These are phyloP conservation scores for Oceanites oceanicus DNA, from an alignment of 2,113 vertebrate genomes.

Conservation along the genomic window DNA sequence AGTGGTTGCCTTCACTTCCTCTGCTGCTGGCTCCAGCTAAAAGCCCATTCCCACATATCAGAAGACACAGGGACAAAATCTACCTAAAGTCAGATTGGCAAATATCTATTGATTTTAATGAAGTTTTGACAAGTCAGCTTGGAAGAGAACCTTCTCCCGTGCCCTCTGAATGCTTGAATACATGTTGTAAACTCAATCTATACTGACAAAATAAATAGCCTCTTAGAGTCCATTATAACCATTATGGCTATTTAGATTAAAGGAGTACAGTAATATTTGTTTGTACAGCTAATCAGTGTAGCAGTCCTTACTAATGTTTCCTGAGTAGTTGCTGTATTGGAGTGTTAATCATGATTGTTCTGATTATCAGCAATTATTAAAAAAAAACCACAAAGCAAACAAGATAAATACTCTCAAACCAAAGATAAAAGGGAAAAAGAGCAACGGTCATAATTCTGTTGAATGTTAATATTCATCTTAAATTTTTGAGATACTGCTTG, in stretches of 20 bases:
- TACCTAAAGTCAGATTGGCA: neutral
- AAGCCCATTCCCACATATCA: neutral
- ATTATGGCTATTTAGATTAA: neutral
- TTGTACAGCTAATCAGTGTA: slow-evolving; percentile 7
- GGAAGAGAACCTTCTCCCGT: neutral
- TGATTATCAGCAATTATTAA: neutral
- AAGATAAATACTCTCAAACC: neutral
- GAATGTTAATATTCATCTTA: neutral
- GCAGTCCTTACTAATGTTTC: slow-evolving; percentile 1
- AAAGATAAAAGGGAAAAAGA: neutral
- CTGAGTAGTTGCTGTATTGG: neutral
- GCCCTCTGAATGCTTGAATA: neutral
- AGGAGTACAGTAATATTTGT: neutral
- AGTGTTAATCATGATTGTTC: neutral
- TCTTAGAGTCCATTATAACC: slow-evolving; percentile 7
- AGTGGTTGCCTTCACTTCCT: neutral
- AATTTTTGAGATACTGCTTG: neutral
- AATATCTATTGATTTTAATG: neutral
- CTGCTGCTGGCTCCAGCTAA: neutral
- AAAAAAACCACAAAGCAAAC: neutral
- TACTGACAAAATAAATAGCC: neutral
- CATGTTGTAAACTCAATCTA: neutral
- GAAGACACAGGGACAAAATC: neutral
- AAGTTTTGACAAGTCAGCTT: neutral
- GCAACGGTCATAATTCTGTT: neutral